These are phyloP conservation scores for Thunnus thynnus DNA, from an alignment of 2,113 vertebrate genomes.

Conservation along the genomic window DNA sequence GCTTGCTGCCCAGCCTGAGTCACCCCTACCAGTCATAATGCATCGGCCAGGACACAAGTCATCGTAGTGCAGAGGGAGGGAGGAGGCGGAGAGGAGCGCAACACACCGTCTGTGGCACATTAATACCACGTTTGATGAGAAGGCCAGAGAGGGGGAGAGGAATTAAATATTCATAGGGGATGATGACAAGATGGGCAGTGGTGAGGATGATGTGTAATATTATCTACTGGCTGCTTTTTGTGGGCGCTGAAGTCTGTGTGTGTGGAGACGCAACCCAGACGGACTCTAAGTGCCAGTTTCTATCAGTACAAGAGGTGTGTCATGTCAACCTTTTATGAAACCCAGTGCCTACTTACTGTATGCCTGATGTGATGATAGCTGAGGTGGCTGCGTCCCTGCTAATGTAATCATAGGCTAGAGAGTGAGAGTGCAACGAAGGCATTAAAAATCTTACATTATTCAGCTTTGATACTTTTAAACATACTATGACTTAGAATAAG, in stretches of 20 bases:
- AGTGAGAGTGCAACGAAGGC: slow-evolving; percentile 29
- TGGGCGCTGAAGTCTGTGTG: slow-evolving; percentile 23
- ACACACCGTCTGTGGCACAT: slow-evolving; percentile 62
- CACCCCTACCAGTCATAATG: slow-evolving; percentile 64
- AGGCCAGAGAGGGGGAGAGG: slow-evolving; percentile 43
- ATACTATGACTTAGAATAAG: not conserved
- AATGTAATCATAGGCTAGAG: slow-evolving; percentile 47
- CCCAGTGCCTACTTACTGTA: slow-evolving; percentile 53
- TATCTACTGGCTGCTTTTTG: slow-evolving; percentile 68
- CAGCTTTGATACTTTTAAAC: slow-evolving; percentile 5
- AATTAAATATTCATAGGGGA: slow-evolving; percentile 80
- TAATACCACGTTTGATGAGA: slow-evolving; percentile 69
- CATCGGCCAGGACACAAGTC: slow-evolving; percentile 66
- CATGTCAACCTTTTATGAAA: slow-evolving; percentile 74
- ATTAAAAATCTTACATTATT: slow-evolving; percentile 37
- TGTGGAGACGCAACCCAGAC: slow-evolving; percentile 54
- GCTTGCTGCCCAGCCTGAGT: slow-evolving; percentile 59
- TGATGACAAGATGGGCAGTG: slow-evolving; percentile 59
- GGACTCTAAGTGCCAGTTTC: slow-evolving; percentile 59
- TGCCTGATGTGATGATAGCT: slow-evolving; percentile 57
- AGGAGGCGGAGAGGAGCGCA: slow-evolving; percentile 9
- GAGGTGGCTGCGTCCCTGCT: slow-evolving; percentile 38
- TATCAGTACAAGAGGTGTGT: slow-evolving; percentile 67
- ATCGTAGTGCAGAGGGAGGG: slow-evolving; percentile 26
- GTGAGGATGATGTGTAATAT: slow-evolving; percentile 59